Conservation (phyloP, 2,113 vertebrate species). For the Triplophysa dalaica region DNA sequence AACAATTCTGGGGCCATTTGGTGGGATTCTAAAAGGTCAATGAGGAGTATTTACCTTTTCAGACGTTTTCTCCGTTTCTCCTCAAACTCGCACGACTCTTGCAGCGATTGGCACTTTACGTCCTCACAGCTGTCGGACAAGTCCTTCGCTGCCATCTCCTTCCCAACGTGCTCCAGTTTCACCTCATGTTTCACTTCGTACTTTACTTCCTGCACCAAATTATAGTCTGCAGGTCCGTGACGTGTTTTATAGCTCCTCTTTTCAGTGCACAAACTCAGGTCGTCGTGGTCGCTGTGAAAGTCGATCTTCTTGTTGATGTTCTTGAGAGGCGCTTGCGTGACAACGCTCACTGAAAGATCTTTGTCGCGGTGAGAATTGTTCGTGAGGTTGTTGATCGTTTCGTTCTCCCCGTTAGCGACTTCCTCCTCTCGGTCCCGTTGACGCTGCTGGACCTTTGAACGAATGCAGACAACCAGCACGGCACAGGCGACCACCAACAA, state of each 20-base stretch:
- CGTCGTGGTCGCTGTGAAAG: conserved; percentile 81
- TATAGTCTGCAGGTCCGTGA: conserved; percentile 85
- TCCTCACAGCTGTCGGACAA: conserved; percentile 76
- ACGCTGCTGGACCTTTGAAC: conserved; percentile 79
- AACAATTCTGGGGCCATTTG: background rate
- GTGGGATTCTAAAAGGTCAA: background rate
- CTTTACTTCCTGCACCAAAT: conserved; percentile 88
- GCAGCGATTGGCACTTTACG: conserved; percentile 71
- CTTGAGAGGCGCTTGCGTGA: conserved; percentile 87
- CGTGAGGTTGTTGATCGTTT: conserved; percentile 95
- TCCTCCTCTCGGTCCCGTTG: conserved; percentile 78
- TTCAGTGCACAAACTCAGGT: conserved; percentile 83
- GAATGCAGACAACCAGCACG: conserved; percentile 75
- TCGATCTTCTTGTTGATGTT: conserved; percentile 96
- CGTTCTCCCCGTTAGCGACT: conserved; percentile 73
- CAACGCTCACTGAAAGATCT: conserved; percentile 85
- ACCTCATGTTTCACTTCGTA: conserved; percentile 66
- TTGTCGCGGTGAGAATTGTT: conserved; percentile 86
- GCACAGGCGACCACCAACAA: conserved; percentile 83
- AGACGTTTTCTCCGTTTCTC: conserved; percentile 79
- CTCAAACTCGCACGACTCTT: conserved; percentile 76
- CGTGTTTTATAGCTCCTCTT: conserved; percentile 84
- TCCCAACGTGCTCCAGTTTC: conserved; percentile 72
- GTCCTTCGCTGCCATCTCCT: conserved; percentile 79
- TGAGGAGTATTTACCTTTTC: conserved; percentile 78